Evolutionary conservation across 53 echinoderm and acorn worm species (phyloP), one percentile per base, ranked within the genome.

Genomic region (Paracentrotus lividus): DNA sequence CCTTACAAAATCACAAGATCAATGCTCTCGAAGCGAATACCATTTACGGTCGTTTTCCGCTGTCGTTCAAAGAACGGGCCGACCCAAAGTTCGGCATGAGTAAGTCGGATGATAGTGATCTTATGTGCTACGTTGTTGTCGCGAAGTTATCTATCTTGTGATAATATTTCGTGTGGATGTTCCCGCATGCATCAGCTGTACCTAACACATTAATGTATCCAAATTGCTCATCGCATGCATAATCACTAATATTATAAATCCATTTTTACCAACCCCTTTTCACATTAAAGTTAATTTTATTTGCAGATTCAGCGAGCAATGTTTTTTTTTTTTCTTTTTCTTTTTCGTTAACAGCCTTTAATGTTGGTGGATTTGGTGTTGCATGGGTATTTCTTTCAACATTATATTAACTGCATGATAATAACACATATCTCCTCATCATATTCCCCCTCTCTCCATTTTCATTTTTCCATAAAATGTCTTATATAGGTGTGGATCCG

Each of bases 51-150:
- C 95, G 95, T 29, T 94, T 84, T 77, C 97, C 97, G 75, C 68
- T 97, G 33, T 96, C 97, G 40, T 78, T 94, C 81, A 94, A 88
- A 88, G 97, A 98, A 84, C 76, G 97, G 88, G 95, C 95, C 49
- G 96, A 97, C 85, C 98, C 96, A 21, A 93, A 94, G 27, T 93
- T 98, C 90, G 98, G 97, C 58, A 66, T 97, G 96, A 97, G 98
- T 97, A 95, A 97, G 97, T 98, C 57, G 2, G 31, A n/a, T 7
- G 49, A 44, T 18, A 9, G 26, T 36, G 5, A 15, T 18, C 3
- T 3, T 34, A 34, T 69, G 69, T 69, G 69, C 38, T 18, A 69
- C 8, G 7, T 49, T 2, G 42, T 45, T 49, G 85, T 31, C 85
- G 6, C 7, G 85, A n/a, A 85, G 27, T 47, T 59, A 23, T 59